Evolutionary conservation across 2,797 vertebrate species (phyloP), one percentile per base, ranked within the genome.

Genomic region (Sebastes elongatus): DNA sequence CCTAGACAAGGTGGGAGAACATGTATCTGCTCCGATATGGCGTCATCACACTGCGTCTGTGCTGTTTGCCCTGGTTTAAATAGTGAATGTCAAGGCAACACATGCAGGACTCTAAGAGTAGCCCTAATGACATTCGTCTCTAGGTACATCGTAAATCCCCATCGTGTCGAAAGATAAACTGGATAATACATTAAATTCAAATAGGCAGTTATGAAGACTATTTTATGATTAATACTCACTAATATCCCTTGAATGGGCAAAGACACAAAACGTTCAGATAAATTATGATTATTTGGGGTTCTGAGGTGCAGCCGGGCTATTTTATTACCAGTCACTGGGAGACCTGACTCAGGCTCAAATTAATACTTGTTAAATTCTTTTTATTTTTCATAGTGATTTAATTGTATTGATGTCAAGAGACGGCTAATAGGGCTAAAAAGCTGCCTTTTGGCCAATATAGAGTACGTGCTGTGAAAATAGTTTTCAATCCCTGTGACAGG

Each of bases 1-100:
- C 80, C 75, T 27, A 33, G 38, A 80, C 49, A 71, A 74, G 76
- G 69, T 79, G 56, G 68, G 42, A 67, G 52, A 70, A 33, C 63
- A 75, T 30, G 42, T 18, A 74, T 68, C 59, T 52, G 52, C 69
- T 79, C 38, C 16, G 22, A 60, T 74, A 67, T 78, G 30, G 64
- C 13, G 9, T 74, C 68, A 66, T 75, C 62, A 33, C 3, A 10
- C 20, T 46, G 55, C 5, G 7, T 76, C 76, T 67, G 69, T 4
- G 66, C 61, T 52, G 22, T 76, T 65, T 75, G 66, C 14, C 33
- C 65, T 69, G 63, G 49, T 73, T 76, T 75, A n/a, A 55, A 73
- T 25, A 8, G 42, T 46, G 9, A 74, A 76, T 30, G 55, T 59
- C n/a, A 69, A 59, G 56, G 59, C 28, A 77, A 32, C 32, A 69